Conservation (phyloP, 2,888 invertebrate genomes). For the Volucella inflata region DNA sequence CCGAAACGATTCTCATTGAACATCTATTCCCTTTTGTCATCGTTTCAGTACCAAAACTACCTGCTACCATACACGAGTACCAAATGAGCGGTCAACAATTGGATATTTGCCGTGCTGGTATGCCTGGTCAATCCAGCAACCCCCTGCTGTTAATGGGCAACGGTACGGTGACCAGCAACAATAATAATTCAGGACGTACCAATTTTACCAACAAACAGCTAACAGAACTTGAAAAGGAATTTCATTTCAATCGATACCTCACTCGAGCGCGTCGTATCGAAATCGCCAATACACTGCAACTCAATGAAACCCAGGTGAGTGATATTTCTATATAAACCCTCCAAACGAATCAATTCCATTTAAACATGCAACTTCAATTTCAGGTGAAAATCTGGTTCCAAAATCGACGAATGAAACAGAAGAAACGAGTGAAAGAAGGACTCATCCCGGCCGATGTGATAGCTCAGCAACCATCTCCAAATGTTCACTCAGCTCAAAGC, state of each 20-base stretch:
- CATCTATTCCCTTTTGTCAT: not conserved
- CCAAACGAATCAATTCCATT: not conserved
- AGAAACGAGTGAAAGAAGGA: constrained; percentile 98
- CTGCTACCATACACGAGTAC: constrained; percentile 86
- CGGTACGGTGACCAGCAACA: constrained; percentile 80
- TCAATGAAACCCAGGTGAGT: constrained; percentile 95
- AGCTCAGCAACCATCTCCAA: constrained; percentile 83
- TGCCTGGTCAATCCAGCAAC: constrained; percentile 78
- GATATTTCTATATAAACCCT: not conserved
- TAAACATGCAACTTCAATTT: constrained; percentile 11
- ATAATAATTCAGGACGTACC: constrained; percentile 95
- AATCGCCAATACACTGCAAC: constrained; percentile 97
- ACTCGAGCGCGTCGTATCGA: constrained; percentile 98
- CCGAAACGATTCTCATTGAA: constrained; percentile 6
- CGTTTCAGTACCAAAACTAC: constrained; percentile 87
- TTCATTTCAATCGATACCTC: constrained; percentile 99
- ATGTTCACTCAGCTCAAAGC: constrained; percentile 77
- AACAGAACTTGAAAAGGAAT: constrained; percentile 99
- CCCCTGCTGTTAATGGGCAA: constrained; percentile 79
- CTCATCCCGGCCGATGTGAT: constrained; percentile 88
- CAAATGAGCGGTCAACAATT: constrained; percentile 82
- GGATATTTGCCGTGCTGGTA: constrained; percentile 81
- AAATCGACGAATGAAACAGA: constrained; percentile 99
- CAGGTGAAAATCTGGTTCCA: constrained; percentile 98
- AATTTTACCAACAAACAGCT: constrained; percentile 99